Base-by-base conservation (phyloP, 1,140 invertebrate genomes). In the Formica exsecta region DNA sequence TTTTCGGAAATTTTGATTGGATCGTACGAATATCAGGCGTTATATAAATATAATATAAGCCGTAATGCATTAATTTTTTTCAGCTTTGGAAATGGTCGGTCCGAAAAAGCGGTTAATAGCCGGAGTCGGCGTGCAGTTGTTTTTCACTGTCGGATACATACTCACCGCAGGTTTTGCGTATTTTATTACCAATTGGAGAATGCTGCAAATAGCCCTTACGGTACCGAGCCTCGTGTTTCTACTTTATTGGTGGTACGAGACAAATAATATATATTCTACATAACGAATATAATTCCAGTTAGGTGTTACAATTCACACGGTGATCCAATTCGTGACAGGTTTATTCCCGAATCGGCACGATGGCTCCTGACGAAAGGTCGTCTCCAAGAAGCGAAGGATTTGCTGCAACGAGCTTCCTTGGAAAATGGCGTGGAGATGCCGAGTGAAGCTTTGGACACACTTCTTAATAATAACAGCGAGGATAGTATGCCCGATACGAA, bases 31-130 rank as follows among this genome's bases (percentile, higher is more conserved):
- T 51, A 22, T 29, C 25, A 62, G 16, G 13, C n/a, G 2, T 13
- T n/a, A 4, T 8, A 51, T 77, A 64, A 44, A 76, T 76, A 13
- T 51, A 13, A 74, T 36, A 51, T 48, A 48, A 48, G 13, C 44
- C 3, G 11, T 13, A 44, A 44, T 48, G 13, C 6, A 11, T 57
- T 54, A 85, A 54, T 59, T 4, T 77, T 73, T 95, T 95, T 57
- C 89, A 97, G 98, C 97, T 77, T 96, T 98, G 93, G 98, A 98
- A 95, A 97, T 98, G 96, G 97, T 98, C 19, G 97, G 97, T 1
- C 97, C 97, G 0, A 95, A 95, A 57, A 97, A 97, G 92, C 96
- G 98, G 65, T 96, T 97, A 59, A 95, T 97, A 62, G 97, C 97
- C 70, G 98, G 97, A 19, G 96, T 98, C 62, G 96, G 97, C 7